These are phyloP conservation scores for Bettongia penicillata DNA, from an alignment of 2,113 vertebrate genomes.

Conservation along the genomic window DNA sequence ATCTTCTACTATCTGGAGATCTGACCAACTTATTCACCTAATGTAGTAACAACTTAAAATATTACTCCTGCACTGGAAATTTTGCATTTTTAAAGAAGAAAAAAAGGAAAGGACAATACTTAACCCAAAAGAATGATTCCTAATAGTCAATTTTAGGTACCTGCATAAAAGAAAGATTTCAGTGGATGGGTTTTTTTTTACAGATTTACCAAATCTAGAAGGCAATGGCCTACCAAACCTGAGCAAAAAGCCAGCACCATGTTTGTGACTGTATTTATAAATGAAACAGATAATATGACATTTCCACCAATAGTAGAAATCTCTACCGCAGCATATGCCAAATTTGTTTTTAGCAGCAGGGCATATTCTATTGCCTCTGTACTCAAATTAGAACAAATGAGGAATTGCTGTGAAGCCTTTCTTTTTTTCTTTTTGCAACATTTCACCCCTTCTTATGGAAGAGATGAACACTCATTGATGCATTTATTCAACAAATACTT, in stretches of 20 bases:
- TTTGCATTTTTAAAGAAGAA: not conserved
- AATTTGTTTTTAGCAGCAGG: not conserved
- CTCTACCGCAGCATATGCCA: not conserved
- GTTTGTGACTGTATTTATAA: not conserved
- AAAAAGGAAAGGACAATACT: not conserved
- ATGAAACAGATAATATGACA: not conserved
- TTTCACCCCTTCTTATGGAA: not conserved
- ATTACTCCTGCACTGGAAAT: not conserved
- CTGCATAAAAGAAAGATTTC: not conserved
- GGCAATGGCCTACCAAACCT: not conserved
- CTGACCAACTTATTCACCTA: slow-evolving; percentile 25
- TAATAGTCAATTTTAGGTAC: not conserved
- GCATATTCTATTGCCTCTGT: not conserved
- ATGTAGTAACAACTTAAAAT: not conserved
- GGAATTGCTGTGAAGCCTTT: not conserved
- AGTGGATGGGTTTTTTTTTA: not conserved
- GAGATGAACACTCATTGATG: not conserved
- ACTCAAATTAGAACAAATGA: not conserved
- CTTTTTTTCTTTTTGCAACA: not conserved
- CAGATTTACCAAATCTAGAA: not conserved
- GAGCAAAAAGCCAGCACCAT: not conserved
- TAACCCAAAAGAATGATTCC: slow-evolving; percentile 5
- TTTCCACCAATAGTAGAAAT: not conserved
- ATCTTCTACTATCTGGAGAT: not conserved
- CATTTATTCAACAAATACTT: slow-evolving; percentile 25